Conservation (phyloP, 1,140 invertebrate genomes). For the Drosophila tani region DNA sequence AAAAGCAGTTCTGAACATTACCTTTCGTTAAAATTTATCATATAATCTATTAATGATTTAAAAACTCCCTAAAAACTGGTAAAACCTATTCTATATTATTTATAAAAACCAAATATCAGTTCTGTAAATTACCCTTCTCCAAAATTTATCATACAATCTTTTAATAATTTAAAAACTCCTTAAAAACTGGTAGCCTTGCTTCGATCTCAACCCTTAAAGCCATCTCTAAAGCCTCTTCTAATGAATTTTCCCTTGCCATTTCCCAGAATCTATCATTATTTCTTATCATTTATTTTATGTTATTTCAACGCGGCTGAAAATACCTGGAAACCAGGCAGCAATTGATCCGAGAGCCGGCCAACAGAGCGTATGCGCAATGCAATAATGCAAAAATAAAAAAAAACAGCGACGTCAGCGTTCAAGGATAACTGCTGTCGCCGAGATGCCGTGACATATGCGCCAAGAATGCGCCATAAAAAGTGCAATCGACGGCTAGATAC, state of each 20-base stretch:
- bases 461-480: slow-evolving; percentile 74
- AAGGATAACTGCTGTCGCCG: slow-evolving; percentile 53
- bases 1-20: too few species aligned
- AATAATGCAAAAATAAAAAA: slow-evolving; percentile 9
- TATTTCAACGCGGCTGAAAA: background rate
- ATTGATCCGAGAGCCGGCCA: slow-evolving; percentile 33
- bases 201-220: background rate
- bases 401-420: slow-evolving; percentile 23
- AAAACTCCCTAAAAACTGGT: too few species aligned
- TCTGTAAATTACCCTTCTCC: too few species aligned
- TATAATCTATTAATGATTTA: too few species aligned
- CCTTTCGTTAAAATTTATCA: too few species aligned
- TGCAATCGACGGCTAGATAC: slow-evolving; percentile 32
- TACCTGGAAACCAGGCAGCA: slow-evolving; percentile 28
- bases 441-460: slow-evolving; percentile 67
- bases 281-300: background rate
- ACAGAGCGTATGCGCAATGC: slow-evolving; percentile 70
- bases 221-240: background rate
- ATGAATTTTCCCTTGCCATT: background rate
- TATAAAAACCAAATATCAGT: too few species aligned
- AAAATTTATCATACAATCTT: too few species aligned
- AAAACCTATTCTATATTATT: too few species aligned
- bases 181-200: too few species aligned
- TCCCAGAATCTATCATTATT: background rate
- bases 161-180: too few species aligned